These are phyloP conservation scores for Odontesthes bonariensis DNA, from an alignment of 2,113 vertebrate genomes.

Conservation along the genomic window DNA sequence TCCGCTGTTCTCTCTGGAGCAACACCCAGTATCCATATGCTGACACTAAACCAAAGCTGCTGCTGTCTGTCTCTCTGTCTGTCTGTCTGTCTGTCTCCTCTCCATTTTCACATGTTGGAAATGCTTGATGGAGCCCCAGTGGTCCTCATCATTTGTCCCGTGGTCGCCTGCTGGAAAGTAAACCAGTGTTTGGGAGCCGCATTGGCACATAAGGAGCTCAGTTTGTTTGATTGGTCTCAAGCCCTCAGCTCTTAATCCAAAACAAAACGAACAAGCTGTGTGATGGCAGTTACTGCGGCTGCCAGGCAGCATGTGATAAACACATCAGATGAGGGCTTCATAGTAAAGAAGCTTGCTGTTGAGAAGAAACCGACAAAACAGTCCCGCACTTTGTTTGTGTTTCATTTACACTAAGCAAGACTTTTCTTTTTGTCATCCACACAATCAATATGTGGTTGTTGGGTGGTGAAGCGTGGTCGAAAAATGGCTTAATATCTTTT, in stretches of 20 bases:
- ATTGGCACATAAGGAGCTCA: conserved; percentile 67
- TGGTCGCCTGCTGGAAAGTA: conserved; percentile 43
- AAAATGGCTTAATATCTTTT: conserved; percentile 22
- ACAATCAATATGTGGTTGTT: conserved; percentile 54
- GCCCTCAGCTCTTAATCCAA: conserved; percentile 76
- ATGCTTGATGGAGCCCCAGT: conserved; percentile 44
- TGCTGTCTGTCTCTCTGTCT: conserved; percentile 50
- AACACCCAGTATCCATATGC: conserved; percentile 74
- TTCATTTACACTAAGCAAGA: conserved; percentile 42
- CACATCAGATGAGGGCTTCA: conserved; percentile 64
- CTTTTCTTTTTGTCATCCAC: background rate
- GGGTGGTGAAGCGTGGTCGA: conserved; percentile 54
- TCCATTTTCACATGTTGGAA: conserved; percentile 58
- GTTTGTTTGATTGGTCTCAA: conserved; percentile 72
- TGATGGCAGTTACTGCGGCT: conserved; percentile 29
- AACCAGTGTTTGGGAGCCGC: conserved; percentile 58
- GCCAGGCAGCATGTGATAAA: conserved; percentile 63
- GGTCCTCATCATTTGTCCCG: conserved; percentile 61
- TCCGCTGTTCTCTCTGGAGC: conserved; percentile 68
- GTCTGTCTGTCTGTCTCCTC: conserved; percentile 7
- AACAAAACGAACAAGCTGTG: conserved; percentile 73
- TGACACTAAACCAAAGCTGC: conserved; percentile 72
- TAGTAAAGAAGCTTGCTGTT: conserved; percentile 37
- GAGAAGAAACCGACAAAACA: conserved; percentile 42
- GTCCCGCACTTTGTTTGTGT: conserved; percentile 10